Conservation (phyloP, 2,797 vertebrate species). For the Sternarchorhynchus goeldii region DNA sequence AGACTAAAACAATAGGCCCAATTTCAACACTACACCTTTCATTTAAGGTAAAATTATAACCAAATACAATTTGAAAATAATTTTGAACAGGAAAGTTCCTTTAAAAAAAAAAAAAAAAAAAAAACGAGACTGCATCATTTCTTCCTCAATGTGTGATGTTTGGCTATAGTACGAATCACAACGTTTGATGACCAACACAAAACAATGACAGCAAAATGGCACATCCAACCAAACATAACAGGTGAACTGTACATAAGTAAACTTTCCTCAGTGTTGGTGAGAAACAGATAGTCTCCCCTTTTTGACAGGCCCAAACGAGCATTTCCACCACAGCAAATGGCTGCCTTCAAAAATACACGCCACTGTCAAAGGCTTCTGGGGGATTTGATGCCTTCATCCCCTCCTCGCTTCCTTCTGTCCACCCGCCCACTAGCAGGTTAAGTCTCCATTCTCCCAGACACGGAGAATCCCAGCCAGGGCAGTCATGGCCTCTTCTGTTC, state of each 20-base stretch:
- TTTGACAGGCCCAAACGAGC: conserved; percentile 50
- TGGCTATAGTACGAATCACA: conserved; percentile 39
- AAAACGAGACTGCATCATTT: too few relatives aligned
- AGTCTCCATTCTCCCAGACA: conserved; percentile 58
- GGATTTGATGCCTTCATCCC: conserved; percentile 58
- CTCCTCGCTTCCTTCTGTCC: conserved; percentile 35
- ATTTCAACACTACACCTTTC: not conserved
- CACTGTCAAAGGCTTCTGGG: conserved; percentile 57
- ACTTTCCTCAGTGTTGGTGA: conserved; percentile 48
- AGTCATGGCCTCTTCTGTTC: conserved; percentile 28
- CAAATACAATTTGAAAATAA: not conserved
- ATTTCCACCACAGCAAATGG: conserved; percentile 28
- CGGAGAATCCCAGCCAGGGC: conserved; percentile 58
- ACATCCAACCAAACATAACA: conserved; percentile 42
- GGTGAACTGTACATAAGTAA: conserved; percentile 51
- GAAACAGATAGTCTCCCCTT: conserved; percentile 46
- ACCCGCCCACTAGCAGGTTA: conserved; percentile 51
- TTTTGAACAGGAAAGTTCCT: not conserved
- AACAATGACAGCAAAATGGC: conserved; percentile 42
- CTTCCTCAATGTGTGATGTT: not conserved
- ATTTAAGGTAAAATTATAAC: not conserved
- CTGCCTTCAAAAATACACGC: conserved; percentile 35
- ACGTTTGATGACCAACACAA: conserved; percentile 28
- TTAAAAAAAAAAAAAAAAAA: not conserved
- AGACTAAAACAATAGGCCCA: not conserved